phyloP scores from a whole-genome alignment of 1,140 invertebrate species.

The Drosophila guanche region DNA sequence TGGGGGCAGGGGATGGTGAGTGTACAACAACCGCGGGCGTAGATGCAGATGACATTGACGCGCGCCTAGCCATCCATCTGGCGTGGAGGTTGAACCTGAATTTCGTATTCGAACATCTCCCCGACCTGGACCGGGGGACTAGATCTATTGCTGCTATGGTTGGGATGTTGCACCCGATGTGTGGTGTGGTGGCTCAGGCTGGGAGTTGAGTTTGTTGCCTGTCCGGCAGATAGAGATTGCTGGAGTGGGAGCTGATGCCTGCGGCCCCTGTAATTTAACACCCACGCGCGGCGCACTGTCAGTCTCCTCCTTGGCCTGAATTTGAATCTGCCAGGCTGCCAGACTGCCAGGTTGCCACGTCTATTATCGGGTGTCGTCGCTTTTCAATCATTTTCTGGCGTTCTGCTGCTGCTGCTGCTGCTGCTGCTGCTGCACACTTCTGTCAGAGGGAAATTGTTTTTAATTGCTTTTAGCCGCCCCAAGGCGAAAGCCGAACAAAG shows the following conservation, averaged over 20 bases:
- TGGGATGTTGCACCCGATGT: too few species aligned
- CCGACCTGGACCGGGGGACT: slow-evolving; percentile 14
- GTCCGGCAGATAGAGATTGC: slow-evolving; percentile 34
- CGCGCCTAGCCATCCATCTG: slow-evolving; percentile 48
- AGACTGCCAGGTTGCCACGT: slow-evolving; percentile 41
- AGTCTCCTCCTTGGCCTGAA: slow-evolving; percentile 38
- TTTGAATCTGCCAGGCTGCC: slow-evolving; percentile 40
- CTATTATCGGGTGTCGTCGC: slow-evolving; percentile 64
- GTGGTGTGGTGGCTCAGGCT: too few species aligned
- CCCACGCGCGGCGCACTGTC: slow-evolving; percentile 57
- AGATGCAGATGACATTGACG: slow-evolving; percentile 73
- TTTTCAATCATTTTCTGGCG: slow-evolving; percentile 53
- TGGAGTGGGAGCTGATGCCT: slow-evolving; percentile 20
- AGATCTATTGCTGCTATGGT: too few species aligned
- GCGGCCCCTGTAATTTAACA: slow-evolving; percentile 71
- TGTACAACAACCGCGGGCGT: slow-evolving; percentile 36
- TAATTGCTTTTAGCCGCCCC: slow-evolving; percentile 35
- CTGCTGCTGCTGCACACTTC: slow-evolving; percentile 23
- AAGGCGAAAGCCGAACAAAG: slow-evolving; percentile 38
- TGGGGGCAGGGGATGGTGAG: too few species aligned
- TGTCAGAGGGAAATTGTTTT: slow-evolving; percentile 46
- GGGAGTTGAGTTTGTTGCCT: slow-evolving; percentile 18
- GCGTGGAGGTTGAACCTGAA: slow-evolving; percentile 43
- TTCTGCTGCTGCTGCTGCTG: background rate
- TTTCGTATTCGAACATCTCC: slow-evolving; percentile 15